Evolutionary conservation across 1,140 invertebrate species (phyloP), one percentile per base, ranked within the genome.

Genomic region (Chlorops oryzae): DNA sequence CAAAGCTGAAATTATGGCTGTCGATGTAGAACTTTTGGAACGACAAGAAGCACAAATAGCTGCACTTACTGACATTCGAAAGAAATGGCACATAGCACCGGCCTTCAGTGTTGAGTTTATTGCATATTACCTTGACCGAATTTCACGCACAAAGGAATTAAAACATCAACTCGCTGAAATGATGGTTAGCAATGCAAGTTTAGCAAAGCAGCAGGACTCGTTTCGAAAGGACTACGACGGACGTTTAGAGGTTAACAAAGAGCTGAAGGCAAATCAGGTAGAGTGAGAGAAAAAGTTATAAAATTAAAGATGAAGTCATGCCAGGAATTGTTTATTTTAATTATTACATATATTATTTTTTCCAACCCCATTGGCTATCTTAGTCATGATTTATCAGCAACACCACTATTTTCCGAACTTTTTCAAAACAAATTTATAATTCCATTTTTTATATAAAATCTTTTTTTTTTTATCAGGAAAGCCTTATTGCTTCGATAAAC

Each of bases 101-200:
- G 90, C 92, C 0, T 92, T 87, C 57, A 92, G 85, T 45, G 87
- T 95, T 0, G 94, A 97, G 72, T 98, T 95, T 70, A 88, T 96
- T 34, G 90, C 87, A 10, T 97, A 97, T 70, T 97, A 92, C 70
- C 73, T 94, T 34, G 92, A 96, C 75, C 78, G 90, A 28, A 87
- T 90, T 62, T 75, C 80, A 3, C 76, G 90, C 9, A 80, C 90
- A n/a, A 80, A 82, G 1, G 83, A 83, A 4, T 82, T 95, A 75
- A 86, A 89, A 56, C 74, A 81, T 5, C 83, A 84, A 18, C 68
- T 93, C 2, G 82, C 88, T 52, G 81, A 88, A 44, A 76, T 92
- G 17, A 75, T 88, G 0, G 80, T 83, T 22, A 82, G 88, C 41
- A 93, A 95, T 65, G 77, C 77, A 46, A 77, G 81, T 57, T 65